A percentile compares a stretch with the other conserved stretches of the same genome.
phyloP scores from a whole-genome alignment of 2,113 vertebrate genomes.

The Megaleporinus macrocephalus region DNA sequence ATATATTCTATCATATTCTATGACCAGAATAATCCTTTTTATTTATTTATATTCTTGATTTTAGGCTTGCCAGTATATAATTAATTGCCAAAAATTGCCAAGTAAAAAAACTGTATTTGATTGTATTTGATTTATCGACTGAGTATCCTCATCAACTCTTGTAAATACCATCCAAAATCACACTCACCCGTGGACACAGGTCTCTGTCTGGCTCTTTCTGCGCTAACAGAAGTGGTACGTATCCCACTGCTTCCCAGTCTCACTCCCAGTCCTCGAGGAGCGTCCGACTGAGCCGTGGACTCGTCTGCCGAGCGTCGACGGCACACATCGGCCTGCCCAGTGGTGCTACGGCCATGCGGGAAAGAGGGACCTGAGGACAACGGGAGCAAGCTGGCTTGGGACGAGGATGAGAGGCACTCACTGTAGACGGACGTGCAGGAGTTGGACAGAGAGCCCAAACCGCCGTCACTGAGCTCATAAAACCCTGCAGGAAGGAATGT shows the following conservation, averaged over 20 bases:
- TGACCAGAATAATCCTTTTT: no score
- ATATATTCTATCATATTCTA: no score
- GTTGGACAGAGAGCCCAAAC: conserved; percentile 90
- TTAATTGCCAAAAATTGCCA: no score
- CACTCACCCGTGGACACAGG: conserved; percentile 92
- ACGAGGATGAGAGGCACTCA: conserved; percentile 83
- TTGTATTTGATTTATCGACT: no score
- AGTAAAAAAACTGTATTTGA: no score
- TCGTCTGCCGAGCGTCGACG: conserved; percentile 89
- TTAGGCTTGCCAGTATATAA: no score
- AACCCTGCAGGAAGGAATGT: conserved; percentile 80
- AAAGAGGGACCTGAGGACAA: conserved; percentile 56
- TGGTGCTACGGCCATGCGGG: conserved; percentile 49
- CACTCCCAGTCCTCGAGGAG: conserved; percentile 70
- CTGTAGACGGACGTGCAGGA: conserved; percentile 95
- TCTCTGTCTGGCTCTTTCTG: conserved; percentile 76
- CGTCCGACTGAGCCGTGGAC: conserved; percentile 71
- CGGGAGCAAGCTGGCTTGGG: conserved; percentile 77
- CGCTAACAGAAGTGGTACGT: conserved; percentile 59
- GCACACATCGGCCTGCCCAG: conserved; percentile 66
- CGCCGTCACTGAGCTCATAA: conserved; percentile 91
- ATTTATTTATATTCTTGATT: no score
- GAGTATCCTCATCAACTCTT: no score
- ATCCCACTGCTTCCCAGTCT: conserved; percentile 74
- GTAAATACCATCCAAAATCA: no score